Evolutionary conservation across 1,140 invertebrate genomes (phyloP), one percentile per base, ranked within the genome.

Genomic region (Aleiodes sp.): DNA sequence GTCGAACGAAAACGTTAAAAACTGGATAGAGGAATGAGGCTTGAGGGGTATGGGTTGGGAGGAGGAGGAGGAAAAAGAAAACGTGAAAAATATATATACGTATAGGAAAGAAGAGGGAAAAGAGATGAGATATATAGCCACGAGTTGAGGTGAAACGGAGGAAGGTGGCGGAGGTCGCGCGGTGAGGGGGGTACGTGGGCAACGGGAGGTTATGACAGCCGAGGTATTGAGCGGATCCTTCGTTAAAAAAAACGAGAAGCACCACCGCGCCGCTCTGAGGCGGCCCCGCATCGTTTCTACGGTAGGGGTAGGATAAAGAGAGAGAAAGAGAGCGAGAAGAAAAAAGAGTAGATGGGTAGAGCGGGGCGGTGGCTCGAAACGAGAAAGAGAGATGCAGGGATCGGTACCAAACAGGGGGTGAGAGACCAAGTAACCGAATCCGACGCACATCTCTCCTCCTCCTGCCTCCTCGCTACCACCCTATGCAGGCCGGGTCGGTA

Each of bases 191-290:
- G 35, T 67, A 68, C 69, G 70, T 65, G 64, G 75, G 68, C 59
- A 71, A 74, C 78, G 81, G 79, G 79, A 83, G 83, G 82, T 84
- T 85, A 84, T 85, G 84, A 85, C 82, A 84, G 83, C 80, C 84
- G 80, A 84, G 83, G 82, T 85, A 84, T 85, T 83, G 83, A 85
- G 83, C 83, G 83, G 81, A 84, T 84, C 82, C 82, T 85, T 85
- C 83, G 82, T 85, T 84, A 83, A 84, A 84, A 81, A 67, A 67
- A 67, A 52, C 62, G 46, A 61, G 37, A 64, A 64, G 46, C n/a
- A 26, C 46, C 12, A 39, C 19, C 57, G 52, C 52, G 33, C 28
- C 67, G 73, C 72, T 72, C 72, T 65, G 64, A 72, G 73, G 71
- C 75, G 72, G 73, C 74, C 60, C 19, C 57, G 43, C 31, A 56